Evolutionary conservation across 1,140 invertebrate genomes (phyloP), one percentile per base, ranked within the genome.

Genomic region (Popillia japonica): DNA sequence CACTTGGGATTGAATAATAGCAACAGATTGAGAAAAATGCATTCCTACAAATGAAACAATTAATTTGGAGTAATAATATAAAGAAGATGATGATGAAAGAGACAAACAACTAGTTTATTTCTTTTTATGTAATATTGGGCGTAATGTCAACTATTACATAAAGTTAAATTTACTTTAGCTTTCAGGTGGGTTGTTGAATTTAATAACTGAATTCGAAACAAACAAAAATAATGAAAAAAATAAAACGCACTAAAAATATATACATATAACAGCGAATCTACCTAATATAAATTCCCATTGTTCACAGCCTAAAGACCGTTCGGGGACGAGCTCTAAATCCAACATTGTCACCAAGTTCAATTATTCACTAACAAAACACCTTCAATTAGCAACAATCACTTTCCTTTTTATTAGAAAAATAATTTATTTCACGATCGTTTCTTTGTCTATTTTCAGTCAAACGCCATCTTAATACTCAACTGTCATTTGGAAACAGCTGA

Each of bases 221-320:
- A 77, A 22, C 11, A 17, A 48, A 20, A 40, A 75, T 27, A 59
- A 27, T n/a, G 73, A 74, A 64, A 72, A 55, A 77, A 80, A 79
- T 79, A 77, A 79, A 77, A 77, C 79, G 79, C 80, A 79, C 55
- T 76, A 76, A 68, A 78, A 77, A 59, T 61, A 80, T 22, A 76
- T 48, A 80, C 41, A 76, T 48, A 78, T 77, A 78, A 34, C 27
- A 42, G 73, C 59, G 42, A 80, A 90, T 93, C 93, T 90, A 96
- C 97, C 96, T 89, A 99, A 90, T 88, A 98, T 93, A 90, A 99
- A 97, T 90, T 98, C 96, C 96, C 96, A 98, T 90, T 96, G 93
- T 88, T 98, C 96, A 88, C 96, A 96, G 88, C 96, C 96, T 86
- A 99, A 91, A 82, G 96, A 98, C 87, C 95, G 92, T 90, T 98